A percentile compares a stretch with the other conserved stretches of the same genome.
Evolutionary conservation across 2,113 vertebrate species (phyloP).

Genomic region (Prunella fulvescens): DNA sequence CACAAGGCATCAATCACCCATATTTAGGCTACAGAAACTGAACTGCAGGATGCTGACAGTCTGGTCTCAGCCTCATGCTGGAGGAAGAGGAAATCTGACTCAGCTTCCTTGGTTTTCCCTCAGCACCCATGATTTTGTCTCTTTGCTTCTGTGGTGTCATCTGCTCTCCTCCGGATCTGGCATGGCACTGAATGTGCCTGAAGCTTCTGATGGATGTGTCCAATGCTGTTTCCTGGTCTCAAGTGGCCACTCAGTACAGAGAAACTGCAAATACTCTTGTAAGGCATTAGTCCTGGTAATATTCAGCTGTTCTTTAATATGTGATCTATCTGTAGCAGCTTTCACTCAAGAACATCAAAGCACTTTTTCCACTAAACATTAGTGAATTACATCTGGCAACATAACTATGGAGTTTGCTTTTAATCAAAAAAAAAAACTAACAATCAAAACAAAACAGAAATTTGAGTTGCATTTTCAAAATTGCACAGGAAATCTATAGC

Average conservation of each 20-base stretch:
- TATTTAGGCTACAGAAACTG: neutral
- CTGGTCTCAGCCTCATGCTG: neutral
- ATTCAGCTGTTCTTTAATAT: neutral
- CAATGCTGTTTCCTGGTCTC: neutral
- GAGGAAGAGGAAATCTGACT: constrained; percentile 48
- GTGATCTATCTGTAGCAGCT: neutral
- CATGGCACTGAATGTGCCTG: neutral
- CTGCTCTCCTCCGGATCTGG: neutral
- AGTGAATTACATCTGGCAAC: neutral
- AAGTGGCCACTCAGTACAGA: neutral
- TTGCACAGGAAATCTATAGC: neutral
- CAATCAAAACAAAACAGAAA: neutral
- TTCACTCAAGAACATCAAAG: neutral
- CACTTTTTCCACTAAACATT: neutral
- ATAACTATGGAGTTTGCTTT: neutral
- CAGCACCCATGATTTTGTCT: neutral
- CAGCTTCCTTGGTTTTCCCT: constrained; percentile 13
- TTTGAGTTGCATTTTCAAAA: neutral
- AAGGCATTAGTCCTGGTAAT: neutral
- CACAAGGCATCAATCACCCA: neutral
- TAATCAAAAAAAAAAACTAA: too few relatives aligned
- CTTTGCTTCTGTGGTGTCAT: neutral
- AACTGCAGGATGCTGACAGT: neutral
- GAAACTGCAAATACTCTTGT: neutral
- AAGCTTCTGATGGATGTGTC: neutral